Evolutionary conservation across 2,797 vertebrate genomes (phyloP), one percentile per base, ranked within the genome.

Genomic region (Pygocentrus nattereri): DNA sequence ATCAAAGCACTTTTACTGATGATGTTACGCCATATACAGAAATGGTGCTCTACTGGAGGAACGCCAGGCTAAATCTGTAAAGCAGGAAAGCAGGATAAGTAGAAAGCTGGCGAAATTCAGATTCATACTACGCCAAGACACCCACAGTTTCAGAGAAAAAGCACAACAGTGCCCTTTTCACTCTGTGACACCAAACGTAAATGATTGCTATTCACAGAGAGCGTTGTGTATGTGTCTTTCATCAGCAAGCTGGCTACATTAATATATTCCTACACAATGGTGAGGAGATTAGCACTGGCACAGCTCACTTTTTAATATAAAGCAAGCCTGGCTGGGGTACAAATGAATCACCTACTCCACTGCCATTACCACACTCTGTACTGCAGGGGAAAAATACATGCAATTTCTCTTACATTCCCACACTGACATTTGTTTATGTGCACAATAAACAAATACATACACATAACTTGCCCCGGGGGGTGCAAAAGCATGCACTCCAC

Each of bases 281-380:
- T 31, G 41, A 58, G 15, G 79, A 80, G 79, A 80, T 80, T 74
- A 80, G 56, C 31, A 52, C 71, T 80, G 79, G 71, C 71, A 74
- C 59, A 13, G 78, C 18, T 31, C 76, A 56, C 49, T 65, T 74
- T 80, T 5, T 4, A 30, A 56, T 41, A 65, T 64, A 80, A 74
- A 58, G 50, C 50, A n/a, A 31, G 71, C 54, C 71, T 69, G 61
- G 58, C 56, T n/a, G n/a, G 49, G 31, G 31, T 56, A 67, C 61
- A 73, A 56, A 67, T 56, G 59, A 74, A 74, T 67, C 78, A 56
- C 38, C 70, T 56, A 44, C 49, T 67, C 50, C 34, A 58, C 59
- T 30, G 31, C 59, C 71, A n/a, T 65, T 80, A 67, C 10, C 21
- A 23, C 58, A 21, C 44, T 56, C 65, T 58, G 23, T 30, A 44